Conservation (phyloP, 2,113 vertebrate species). For the Struthio camelus region DNA sequence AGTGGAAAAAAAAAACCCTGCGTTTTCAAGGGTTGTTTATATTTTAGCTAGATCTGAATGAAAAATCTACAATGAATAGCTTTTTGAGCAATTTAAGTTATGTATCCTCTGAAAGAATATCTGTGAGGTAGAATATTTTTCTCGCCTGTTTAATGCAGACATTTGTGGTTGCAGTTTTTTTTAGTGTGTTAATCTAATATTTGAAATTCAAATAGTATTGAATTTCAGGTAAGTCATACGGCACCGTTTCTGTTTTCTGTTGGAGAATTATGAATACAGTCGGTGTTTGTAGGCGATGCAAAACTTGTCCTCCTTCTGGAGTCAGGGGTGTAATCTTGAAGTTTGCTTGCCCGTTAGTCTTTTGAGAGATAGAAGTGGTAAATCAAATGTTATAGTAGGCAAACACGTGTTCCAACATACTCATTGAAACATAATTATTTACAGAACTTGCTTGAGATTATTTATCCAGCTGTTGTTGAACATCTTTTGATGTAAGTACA, state of each 20-base stretch:
- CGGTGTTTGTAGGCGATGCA: background rate
- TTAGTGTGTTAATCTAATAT: background rate
- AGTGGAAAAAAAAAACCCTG: constrained; percentile 43
- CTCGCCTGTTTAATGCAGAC: background rate
- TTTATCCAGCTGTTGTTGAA: background rate
- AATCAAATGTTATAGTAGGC: background rate
- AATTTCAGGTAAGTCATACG: background rate
- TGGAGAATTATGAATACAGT: background rate
- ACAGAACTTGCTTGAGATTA: background rate
- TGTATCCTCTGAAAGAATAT: background rate
- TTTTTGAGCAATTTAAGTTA: background rate
- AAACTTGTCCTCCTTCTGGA: background rate
- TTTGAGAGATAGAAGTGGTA: background rate
- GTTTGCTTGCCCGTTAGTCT: background rate
- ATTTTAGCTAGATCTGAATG: background rate
- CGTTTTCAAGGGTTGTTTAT: constrained; percentile 38
- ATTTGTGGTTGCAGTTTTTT: background rate
- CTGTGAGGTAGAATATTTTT: background rate
- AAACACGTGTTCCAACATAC: background rate
- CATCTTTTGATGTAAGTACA: background rate
- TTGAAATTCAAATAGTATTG: background rate
- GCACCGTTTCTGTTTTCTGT: background rate
- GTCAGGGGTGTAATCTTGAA: background rate
- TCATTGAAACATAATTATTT: background rate
- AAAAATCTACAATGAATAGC: constrained; percentile 1